A percentile compares a stretch with the other conserved stretches of the same genome.
These are phyloP conservation scores for Callopanchax toddi DNA, from an alignment of 2,113 vertebrate species.

Conservation along the genomic window DNA sequence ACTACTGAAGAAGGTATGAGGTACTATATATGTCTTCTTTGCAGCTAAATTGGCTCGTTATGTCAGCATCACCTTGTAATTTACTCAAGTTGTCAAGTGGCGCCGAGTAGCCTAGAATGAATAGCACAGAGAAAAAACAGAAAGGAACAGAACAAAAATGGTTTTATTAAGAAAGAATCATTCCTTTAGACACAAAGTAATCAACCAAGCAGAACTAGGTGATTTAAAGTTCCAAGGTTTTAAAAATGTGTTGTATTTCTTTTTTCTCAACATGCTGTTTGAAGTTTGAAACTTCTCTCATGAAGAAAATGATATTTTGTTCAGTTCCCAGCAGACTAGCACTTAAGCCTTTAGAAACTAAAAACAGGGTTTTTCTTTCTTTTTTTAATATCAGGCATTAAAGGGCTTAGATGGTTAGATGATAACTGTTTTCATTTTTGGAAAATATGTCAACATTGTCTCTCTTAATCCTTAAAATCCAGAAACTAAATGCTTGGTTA, in stretches of 20 bases:
- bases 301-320: constrained; percentile 25
- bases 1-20: constrained; percentile 55
- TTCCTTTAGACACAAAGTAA: constrained; percentile 9
- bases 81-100: constrained; percentile 57
- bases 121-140: constrained; percentile 35
- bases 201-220: constrained; percentile 21
- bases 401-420: constrained; percentile 1
- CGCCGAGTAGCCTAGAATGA: constrained; percentile 54
- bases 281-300: constrained; percentile 6
- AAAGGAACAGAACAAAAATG: constrained; percentile 36
- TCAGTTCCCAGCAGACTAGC: constrained; percentile 21
- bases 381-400: constrained; percentile 31
- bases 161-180: constrained; percentile 22
- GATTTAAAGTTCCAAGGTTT: not conserved
- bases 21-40: constrained; percentile 68
- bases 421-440: not conserved
- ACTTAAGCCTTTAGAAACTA: not conserved
- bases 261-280: constrained; percentile 11
- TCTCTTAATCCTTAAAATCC: not conserved
- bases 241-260: not conserved
- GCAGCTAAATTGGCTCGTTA: constrained; percentile 55
- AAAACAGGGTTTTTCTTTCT: not conserved
- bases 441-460: not conserved
- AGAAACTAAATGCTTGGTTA: not conserved
- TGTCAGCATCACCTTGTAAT: constrained; percentile 60